Conservation (phyloP, 2,888 invertebrate genomes). For the Drosophila hamatofila region DNA sequence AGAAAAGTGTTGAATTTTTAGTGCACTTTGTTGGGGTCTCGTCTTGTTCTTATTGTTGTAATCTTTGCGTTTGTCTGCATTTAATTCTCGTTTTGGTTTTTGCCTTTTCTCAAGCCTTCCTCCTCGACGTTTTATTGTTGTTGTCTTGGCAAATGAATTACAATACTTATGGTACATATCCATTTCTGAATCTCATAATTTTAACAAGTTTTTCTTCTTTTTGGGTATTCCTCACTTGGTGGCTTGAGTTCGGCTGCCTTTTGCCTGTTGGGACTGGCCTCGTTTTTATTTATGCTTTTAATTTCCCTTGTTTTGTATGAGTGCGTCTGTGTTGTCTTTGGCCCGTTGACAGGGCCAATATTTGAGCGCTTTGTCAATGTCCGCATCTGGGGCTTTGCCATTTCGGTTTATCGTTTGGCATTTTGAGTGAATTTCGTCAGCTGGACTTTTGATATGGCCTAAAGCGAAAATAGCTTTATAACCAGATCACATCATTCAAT, state of each 20-base stretch:
- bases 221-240: constrained; percentile 6
- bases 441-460: constrained; percentile 40
- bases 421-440: constrained; percentile 51
- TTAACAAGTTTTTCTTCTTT: constrained; percentile 44
- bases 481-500: constrained; percentile 36
- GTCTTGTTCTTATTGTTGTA: constrained; percentile 25
- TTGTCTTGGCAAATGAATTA: constrained; percentile 68
- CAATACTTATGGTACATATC: constrained; percentile 61
- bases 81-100: constrained; percentile 59
- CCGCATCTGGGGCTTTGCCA: constrained; percentile 57
- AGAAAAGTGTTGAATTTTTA: constrained; percentile 76
- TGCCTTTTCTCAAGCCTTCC: constrained; percentile 6
- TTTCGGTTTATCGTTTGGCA: constrained; percentile 63
- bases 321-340: constrained; percentile 23
- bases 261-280: constrained; percentile 38
- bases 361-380: constrained; percentile 78
- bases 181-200: constrained; percentile 71
- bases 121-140: constrained; percentile 16
- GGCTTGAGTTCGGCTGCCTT: constrained; percentile 28
- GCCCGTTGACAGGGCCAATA: constrained; percentile 63
- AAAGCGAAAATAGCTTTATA: constrained; percentile 26
- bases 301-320: constrained; percentile 72
- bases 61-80: constrained; percentile 52
- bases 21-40: constrained; percentile 67
- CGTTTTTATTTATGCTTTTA: constrained; percentile 77